These are phyloP conservation scores for Erythrolamprus reginae DNA, from an alignment of 2,113 vertebrate genomes.

Conservation along the genomic window DNA sequence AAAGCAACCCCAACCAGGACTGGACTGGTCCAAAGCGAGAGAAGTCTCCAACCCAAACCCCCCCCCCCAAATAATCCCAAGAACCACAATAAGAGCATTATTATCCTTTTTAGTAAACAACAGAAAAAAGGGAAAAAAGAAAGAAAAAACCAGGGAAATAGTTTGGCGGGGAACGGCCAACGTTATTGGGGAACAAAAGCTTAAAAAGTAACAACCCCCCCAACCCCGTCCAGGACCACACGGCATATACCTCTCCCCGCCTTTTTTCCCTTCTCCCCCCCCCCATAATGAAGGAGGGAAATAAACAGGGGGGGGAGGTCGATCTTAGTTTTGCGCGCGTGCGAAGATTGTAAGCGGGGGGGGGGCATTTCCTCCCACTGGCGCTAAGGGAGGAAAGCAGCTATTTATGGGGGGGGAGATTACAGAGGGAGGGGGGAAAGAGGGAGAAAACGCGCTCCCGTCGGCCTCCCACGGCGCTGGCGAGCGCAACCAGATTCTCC, in stretches of 20 bases:
- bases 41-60: neutral
- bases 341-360: neutral
- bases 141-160: neutral
- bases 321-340: neutral
- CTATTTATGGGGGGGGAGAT: neutral
- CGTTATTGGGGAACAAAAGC: neutral
- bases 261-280: neutral
- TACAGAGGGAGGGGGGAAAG: neutral
- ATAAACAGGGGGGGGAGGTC: neutral
- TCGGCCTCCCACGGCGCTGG: neutral
- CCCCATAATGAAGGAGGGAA: neutral
- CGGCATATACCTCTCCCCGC: neutral
- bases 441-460: neutral
- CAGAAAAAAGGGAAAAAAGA: neutral
- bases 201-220: neutral
- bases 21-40: neutral
- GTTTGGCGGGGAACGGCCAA: neutral
- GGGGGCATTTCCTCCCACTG: too few relatives aligned
- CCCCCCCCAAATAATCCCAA: neutral
- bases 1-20: neutral
- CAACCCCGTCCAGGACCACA: too few relatives aligned
- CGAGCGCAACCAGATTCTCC: neutral
- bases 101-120: too few relatives aligned
- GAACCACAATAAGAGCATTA: neutral
- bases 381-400: neutral